Evolutionary conservation across 2,797 vertebrate species (phyloP), one percentile per base, ranked within the genome.

Genomic region (Macropus fuliginosus): DNA sequence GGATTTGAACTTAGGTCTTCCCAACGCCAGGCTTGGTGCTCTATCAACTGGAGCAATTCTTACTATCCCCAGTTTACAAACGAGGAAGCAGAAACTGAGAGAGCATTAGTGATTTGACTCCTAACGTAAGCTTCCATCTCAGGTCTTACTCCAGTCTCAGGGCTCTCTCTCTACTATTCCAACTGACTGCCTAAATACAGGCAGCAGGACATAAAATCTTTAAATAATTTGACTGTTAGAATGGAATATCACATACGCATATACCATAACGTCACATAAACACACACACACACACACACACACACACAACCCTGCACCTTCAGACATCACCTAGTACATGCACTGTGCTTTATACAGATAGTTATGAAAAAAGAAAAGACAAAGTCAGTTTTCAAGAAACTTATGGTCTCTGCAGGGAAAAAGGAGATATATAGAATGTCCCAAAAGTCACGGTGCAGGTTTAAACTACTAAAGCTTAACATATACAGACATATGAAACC

Each of bases 311-410:
- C 13, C 13, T 55, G 28, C 29, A 62, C 57, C 28, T 62, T 62
- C 57, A 62, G 57, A 62, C 6, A 29, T 6, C 6, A 54, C 12
- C 54, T 54, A 29, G 11, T 1, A n/a, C 11, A 52, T 91, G 91
- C 1, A 10, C 91, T 10, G 13, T 87, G 96, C 95, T 95, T 74
- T 74, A 4, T 12, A 0, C 0, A 54, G 81, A 98, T 93, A 87
- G 90, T 81, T 95, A 50, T 74, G 18, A 62, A 56, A 56, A 90
- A 92, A 50, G 54, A 52, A 90, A 91, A n/a, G 62, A 93, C 24
- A 29, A 16, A 18, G 0, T 57, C 93, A 50, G 55, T 87, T 57
- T 40, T 24, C 16, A 90, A 29, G 55, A 4, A 10, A 92, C 27
- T 54, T 92, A 12, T 0, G 0, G 56, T 62, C 90, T 92, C 16